Conservation (phyloP, 2,797 vertebrate genomes). For the Orestias chungarensis region DNA sequence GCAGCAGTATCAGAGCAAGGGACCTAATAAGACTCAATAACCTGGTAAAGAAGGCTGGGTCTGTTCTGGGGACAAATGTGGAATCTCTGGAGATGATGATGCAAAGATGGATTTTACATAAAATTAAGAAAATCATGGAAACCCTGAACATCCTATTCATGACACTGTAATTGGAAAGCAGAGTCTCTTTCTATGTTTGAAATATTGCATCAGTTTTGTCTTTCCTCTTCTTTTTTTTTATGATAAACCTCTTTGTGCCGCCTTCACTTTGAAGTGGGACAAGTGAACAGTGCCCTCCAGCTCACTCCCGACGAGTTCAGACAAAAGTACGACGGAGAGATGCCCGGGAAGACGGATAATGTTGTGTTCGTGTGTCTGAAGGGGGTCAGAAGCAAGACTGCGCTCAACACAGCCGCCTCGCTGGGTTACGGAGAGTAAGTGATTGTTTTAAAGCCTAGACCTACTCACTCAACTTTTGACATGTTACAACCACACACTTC, state of each 20-base stretch:
- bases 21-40: too few species aligned
- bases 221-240: too few species aligned
- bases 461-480: background rate
- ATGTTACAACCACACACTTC: background rate
- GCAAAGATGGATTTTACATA: too few species aligned
- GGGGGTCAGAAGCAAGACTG: constrained; percentile 87
- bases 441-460: background rate
- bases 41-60: too few species aligned
- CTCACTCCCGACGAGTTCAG: constrained; percentile 84
- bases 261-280: constrained; percentile 80
- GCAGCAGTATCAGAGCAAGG: too few species aligned
- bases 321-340: constrained; percentile 84
- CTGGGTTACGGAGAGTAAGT: constrained; percentile 90
- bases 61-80: too few species aligned
- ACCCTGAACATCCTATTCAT: too few species aligned
- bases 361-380: constrained; percentile 90
- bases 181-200: too few species aligned
- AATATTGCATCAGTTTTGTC: too few species aligned
- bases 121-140: too few species aligned
- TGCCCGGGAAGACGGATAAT: constrained; percentile 83
- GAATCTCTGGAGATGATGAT: too few species aligned
- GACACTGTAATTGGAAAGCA: too few species aligned
- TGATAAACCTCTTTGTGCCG: constrained; percentile 4
- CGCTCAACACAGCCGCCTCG: constrained; percentile 79
- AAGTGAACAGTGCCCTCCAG: constrained; percentile 86